Evolutionary conservation across 2,797 vertebrate species (phyloP).

Genomic region (Anguilla obscura): DNA sequence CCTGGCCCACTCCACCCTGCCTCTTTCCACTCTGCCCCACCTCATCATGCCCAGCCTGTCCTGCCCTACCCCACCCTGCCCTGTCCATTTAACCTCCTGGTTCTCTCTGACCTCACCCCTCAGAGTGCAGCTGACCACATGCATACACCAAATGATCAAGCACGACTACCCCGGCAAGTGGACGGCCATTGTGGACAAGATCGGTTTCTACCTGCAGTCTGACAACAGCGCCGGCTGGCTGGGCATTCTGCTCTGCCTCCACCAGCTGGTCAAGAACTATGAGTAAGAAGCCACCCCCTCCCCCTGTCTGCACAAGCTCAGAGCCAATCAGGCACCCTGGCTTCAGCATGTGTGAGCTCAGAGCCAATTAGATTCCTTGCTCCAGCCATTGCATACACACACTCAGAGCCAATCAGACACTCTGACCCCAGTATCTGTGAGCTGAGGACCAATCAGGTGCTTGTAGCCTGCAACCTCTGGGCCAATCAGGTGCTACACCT

Average conservation of each 20-base stretch:
- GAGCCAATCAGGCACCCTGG: not conserved
- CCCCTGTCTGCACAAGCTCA: not conserved
- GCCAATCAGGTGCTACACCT: not conserved
- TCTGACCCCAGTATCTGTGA: not conserved
- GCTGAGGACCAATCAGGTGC: conserved; percentile 8
- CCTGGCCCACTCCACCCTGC: not conserved
- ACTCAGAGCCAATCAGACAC: not conserved
- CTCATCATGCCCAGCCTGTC: not conserved
- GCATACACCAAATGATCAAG: conserved; percentile 99
- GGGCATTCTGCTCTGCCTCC: conserved; percentile 97
- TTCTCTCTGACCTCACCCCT: conserved; percentile 23
- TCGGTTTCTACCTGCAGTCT: conserved; percentile 95
- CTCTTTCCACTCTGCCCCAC: not conserved
- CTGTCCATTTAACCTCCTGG: not conserved
- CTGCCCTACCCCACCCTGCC: not conserved
- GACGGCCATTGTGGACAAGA: conserved; percentile 97
- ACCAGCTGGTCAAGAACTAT: conserved; percentile 98
- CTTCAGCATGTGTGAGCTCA: not conserved
- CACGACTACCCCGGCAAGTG: conserved; percentile 96
- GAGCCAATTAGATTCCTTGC: not conserved
- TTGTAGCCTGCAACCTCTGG: not conserved
- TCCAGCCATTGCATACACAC: not conserved
- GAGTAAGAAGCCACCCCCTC: conserved; percentile 78
- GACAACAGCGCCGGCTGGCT: conserved; percentile 95
- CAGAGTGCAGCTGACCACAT: conserved; percentile 98